These are phyloP conservation scores for Abramis brama DNA, from an alignment of 2,113 vertebrate genomes.

Conservation along the genomic window DNA sequence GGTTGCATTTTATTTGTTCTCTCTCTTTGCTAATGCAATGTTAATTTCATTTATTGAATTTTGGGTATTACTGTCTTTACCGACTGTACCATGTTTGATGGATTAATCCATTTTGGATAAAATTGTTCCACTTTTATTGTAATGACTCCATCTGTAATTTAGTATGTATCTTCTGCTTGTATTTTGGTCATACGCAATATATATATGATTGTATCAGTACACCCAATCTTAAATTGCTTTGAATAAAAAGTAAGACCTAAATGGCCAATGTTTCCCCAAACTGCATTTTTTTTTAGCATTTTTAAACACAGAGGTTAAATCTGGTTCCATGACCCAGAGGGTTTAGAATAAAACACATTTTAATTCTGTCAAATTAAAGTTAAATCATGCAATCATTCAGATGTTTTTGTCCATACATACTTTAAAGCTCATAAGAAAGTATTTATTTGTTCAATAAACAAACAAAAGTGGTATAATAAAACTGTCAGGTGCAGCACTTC, in stretches of 20 bases:
- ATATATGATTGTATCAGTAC: neutral
- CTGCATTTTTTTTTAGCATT: neutral
- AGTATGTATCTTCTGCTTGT: neutral
- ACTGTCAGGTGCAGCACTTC: conserved; percentile 21
- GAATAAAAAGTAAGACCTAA: neutral
- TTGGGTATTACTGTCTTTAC: conserved; percentile 4
- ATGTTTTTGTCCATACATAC: neutral
- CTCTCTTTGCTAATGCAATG: neutral
- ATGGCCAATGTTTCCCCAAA: neutral
- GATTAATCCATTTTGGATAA: neutral
- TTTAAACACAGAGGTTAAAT: neutral
- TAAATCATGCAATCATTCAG: neutral
- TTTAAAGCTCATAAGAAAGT: neutral
- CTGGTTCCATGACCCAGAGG: neutral
- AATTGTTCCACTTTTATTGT: neutral
- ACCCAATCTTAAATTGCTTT: neutral
- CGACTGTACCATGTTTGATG: neutral
- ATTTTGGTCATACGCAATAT: neutral
- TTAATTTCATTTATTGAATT: conserved; percentile 11
- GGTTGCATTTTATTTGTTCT: neutral
- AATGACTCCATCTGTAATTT: conserved; percentile 6
- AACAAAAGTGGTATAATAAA: neutral
- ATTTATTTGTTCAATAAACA: conserved; percentile 20
- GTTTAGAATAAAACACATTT: neutral
- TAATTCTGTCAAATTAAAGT: conserved; percentile 4